Evolutionary conservation across 2,888 invertebrate species (phyloP).

Genomic region (Halocaridina rubra): DNA sequence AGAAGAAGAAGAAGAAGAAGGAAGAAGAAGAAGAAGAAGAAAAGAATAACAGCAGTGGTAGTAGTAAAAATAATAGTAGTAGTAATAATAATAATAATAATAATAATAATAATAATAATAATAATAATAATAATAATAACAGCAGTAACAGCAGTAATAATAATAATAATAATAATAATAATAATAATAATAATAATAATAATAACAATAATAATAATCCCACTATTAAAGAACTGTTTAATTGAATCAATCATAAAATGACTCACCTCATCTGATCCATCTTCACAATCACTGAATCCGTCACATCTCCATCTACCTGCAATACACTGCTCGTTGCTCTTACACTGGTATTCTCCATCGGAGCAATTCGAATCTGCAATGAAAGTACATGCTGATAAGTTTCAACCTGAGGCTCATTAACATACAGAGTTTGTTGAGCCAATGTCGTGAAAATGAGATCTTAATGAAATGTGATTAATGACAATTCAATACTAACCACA

Average conservation of each 20-base stretch:
- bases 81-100: too few relatives aligned
- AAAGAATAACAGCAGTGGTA: too few relatives aligned
- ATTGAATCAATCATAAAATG: background rate
- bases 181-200: background rate
- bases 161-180: background rate
- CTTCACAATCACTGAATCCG: constrained; percentile 65
- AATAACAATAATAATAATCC: too few relatives aligned
- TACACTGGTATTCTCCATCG: constrained; percentile 42
- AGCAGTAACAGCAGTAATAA: background rate
- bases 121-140: background rate
- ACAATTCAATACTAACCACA: background rate
- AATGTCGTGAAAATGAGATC: too few relatives aligned
- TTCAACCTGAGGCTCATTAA: too few relatives aligned
- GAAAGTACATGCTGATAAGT: too few relatives aligned
- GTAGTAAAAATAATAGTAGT: too few relatives aligned
- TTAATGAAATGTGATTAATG: background rate
- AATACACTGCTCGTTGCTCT: constrained; percentile 45
- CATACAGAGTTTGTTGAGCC: too few relatives aligned
- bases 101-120: too few relatives aligned
- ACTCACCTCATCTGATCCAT: constrained; percentile 65
- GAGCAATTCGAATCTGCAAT: constrained; percentile 16
- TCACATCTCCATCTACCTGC: constrained; percentile 60
- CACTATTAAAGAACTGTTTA: background rate
- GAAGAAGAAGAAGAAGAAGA: too few relatives aligned
- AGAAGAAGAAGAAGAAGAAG: too few relatives aligned